Evolutionary conservation across 2,888 invertebrate genomes (phyloP), one percentile per base, ranked within the genome.

Genomic region (Dusona sp.): DNA sequence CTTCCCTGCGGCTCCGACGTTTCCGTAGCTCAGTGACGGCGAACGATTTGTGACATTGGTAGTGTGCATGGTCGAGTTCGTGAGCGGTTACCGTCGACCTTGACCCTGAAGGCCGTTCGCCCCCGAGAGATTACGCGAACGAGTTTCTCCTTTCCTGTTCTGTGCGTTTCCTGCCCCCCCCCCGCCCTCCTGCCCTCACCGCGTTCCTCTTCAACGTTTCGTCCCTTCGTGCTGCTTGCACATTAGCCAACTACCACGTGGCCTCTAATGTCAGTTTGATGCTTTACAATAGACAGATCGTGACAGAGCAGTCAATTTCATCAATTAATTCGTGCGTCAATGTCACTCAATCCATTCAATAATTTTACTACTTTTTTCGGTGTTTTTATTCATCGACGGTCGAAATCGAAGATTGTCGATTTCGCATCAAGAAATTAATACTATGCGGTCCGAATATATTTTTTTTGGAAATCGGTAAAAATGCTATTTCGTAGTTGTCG

Each of bases 71-170:
- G 29, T 29, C 61, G 75, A 38, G 72, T 72, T 75, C 57, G 48
- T 45, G 45, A 25, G 42, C 51, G 81, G 48, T 68, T 78, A 65
- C 36, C 77, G 42, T 61, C 33, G 82, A 75, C 86, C 86, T 84
- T 87, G 86, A 87, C 81, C 86, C 86, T 84, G 79, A 87, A 64
- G 86, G 86, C 78, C 84, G 65, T 86, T 84, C 84, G 86, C 81
- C 86, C 70, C 75, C 84, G 81, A 48, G 83, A 84, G 70, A 75
- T 77, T 84, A 54, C 77, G 81, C 84, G 81, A 84, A 84, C 86
- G 75, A 67, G 84, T 84, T 87, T 87, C 86, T 87, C 86, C 72
- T 87, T 84, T 87, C 81, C 86, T 84, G 74, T 79, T 81, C 61
- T 61, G 13, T 36, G 57, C 80, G 48, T 79, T 86, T 86, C 86